Evolutionary conservation across 2,797 vertebrate genomes (phyloP).

Genomic region (Coccyzus lansbergi): DNA sequence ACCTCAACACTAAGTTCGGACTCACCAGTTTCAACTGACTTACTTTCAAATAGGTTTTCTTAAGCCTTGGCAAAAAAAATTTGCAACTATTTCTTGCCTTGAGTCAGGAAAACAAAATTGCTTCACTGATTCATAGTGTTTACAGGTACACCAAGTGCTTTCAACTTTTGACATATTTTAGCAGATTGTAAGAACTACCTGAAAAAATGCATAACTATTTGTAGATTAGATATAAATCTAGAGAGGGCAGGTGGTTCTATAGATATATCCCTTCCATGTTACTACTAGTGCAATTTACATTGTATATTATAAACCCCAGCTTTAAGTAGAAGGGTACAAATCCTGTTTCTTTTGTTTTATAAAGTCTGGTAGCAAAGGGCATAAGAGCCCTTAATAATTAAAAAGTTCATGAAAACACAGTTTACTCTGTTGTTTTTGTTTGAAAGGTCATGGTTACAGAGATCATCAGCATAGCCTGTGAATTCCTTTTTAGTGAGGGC

Average conservation of each 20-base stretch:
- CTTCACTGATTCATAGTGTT: slow-evolving; percentile 21
- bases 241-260: neutral
- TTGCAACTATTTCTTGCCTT: neutral
- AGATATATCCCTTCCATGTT: neutral
- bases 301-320: neutral
- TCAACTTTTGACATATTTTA: neutral
- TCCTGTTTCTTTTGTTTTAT: neutral
- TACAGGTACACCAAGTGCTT: neutral
- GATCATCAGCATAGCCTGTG: neutral
- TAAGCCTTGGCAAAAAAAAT: neutral
- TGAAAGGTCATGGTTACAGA: neutral
- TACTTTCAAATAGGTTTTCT: neutral
- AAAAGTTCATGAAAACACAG: neutral
- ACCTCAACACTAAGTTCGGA: neutral
- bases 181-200: neutral
- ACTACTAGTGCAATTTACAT: neutral
- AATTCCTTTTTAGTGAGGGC: neutral
- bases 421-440: neutral
- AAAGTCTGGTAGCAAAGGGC: neutral
- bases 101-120: neutral
- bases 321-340: neutral
- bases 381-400: neutral
- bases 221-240: neutral
- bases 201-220: neutral
- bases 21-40: neutral